Evolutionary conservation across 37 sponge, comb jelly and placozoan species (phyloP).

Genomic region (Cliona cf. orientalis): DNA sequence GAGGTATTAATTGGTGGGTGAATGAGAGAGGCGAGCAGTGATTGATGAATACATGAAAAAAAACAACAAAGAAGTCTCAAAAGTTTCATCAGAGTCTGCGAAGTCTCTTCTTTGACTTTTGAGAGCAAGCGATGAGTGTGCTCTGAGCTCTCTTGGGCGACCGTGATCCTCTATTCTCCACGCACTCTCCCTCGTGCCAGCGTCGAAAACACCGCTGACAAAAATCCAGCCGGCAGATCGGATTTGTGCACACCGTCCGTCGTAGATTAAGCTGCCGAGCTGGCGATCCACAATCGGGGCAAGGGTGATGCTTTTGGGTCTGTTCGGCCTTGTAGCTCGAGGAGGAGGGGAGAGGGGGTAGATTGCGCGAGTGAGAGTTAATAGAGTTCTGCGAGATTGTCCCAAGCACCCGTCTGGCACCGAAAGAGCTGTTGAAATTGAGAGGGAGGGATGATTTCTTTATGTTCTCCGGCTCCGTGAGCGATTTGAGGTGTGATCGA

Average conservation of each 20-base stretch:
- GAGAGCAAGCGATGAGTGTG: constrained; percentile 13
- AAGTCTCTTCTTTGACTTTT: constrained; percentile 34
- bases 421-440: neutral
- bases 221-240: constrained; percentile 35
- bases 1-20: too few relatives aligned
- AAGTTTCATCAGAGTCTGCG: constrained; percentile 10
- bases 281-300: constrained; percentile 42
- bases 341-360: too few relatives aligned
- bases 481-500: too few relatives aligned
- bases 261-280: constrained; percentile 39
- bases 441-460: neutral
- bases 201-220: constrained; percentile 24
- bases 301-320: constrained; percentile 14
- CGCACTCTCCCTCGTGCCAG: constrained; percentile 42
- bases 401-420: neutral
- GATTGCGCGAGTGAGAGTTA: too few relatives aligned
- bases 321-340: too few relatives aligned
- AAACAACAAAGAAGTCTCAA: neutral
- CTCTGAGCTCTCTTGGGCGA: neutral
- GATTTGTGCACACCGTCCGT: constrained; percentile 35
- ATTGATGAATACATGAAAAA: too few relatives aligned
- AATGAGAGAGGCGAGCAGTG: too few relatives aligned
- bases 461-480: neutral
- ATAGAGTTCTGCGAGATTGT: too few relatives aligned
- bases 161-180: neutral